Evolutionary conservation across 2,888 invertebrate species (phyloP).

Genomic region (Aleiodes testaceus): DNA sequence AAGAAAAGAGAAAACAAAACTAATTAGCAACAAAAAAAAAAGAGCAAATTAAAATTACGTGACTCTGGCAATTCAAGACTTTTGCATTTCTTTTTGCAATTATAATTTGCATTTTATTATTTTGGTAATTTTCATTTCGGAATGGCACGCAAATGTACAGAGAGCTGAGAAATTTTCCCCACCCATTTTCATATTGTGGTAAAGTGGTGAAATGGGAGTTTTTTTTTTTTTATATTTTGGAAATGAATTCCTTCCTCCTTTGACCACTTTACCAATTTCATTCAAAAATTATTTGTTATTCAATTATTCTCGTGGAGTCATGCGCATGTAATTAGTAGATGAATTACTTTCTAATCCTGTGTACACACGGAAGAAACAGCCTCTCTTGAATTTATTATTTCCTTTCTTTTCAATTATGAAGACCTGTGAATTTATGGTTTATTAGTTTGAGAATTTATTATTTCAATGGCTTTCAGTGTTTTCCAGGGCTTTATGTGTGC

Average conservation of each 20-base stretch:
- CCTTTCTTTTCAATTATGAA: not conserved
- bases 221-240: too few relatives aligned
- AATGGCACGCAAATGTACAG: conserved; percentile 10
- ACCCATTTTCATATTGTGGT: not conserved
- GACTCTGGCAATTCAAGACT: not conserved
- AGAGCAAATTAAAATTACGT: conserved; percentile 1
- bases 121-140: not conserved
- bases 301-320: not conserved
- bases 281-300: not conserved
- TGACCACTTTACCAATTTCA: conserved; percentile 13
- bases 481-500: not conserved
- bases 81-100: not conserved
- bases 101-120: not conserved
- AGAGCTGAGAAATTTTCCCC: not conserved
- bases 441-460: not conserved
- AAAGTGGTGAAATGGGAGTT: too few relatives aligned
- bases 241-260: not conserved
- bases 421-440: not conserved
- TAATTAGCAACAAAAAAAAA: not conserved
- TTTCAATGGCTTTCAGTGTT: conserved; percentile 11
- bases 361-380: conserved; percentile 69
- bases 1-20: not conserved
- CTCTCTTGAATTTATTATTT: conserved; percentile 56
- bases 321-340: conserved; percentile 61
- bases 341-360: conserved; percentile 48